These are phyloP conservation scores for Punctoribates punctum DNA, from an alignment of 2,888 invertebrate species.

Conservation along the genomic window DNA sequence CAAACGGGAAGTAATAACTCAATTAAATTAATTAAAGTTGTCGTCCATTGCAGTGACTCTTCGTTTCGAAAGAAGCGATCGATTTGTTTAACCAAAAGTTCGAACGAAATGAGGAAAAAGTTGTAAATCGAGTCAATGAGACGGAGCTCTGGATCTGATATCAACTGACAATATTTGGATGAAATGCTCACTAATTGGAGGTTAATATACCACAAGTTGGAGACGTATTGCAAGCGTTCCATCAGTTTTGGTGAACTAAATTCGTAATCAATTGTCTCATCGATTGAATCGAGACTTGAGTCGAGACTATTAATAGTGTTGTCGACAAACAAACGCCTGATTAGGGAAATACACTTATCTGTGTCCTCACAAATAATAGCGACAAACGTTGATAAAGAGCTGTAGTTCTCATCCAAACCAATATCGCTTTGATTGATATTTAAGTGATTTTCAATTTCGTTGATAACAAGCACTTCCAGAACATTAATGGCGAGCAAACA, in stretches of 20 bases:
- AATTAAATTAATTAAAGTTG: not conserved
- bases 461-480: slow-evolving; percentile 23
- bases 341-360: not conserved
- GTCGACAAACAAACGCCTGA: slow-evolving; percentile 9
- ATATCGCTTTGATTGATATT: slow-evolving; percentile 17
- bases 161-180: not conserved
- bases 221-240: slow-evolving; percentile 1
- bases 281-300: slow-evolving; percentile 17
- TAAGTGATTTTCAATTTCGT: slow-evolving; percentile 18
- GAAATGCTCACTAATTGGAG: slow-evolving; percentile 7
- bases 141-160: not conserved
- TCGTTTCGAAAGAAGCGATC: not conserved
- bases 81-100: slow-evolving; percentile 11
- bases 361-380: slow-evolving; percentile 20
- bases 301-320: slow-evolving; percentile 21
- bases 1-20: slow-evolving; percentile 19
- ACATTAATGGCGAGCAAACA: slow-evolving; percentile 15
- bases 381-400: slow-evolving; percentile 23
- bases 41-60: not conserved
- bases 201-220: slow-evolving; percentile 11
- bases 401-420: slow-evolving; percentile 2
- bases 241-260: not conserved
- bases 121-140: slow-evolving; percentile 14
- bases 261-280: not conserved
- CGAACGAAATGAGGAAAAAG: slow-evolving; percentile 3